Evolutionary conservation across 1,140 invertebrate genomes (phyloP).

Genomic region (Cherax quadricarinatus): DNA sequence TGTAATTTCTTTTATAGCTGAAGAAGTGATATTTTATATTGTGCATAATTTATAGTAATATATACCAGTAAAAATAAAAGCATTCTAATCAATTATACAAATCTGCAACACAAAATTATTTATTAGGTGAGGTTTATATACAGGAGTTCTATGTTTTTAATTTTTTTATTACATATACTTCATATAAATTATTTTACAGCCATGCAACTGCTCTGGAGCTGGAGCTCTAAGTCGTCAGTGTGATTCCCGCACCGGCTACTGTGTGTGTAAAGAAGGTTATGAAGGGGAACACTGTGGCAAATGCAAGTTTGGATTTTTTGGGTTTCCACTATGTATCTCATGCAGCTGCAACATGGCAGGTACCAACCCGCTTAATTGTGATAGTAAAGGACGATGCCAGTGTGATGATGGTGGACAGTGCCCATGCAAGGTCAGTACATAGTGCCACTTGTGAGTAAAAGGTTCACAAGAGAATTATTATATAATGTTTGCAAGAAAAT

Average conservation of each 20-base stretch:
- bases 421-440: constrained; percentile 85
- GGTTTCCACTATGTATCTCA: constrained; percentile 90
- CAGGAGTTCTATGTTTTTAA: no score
- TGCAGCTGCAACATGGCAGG: constrained; percentile 87
- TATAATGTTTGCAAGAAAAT: no score
- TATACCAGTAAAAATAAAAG: no score
- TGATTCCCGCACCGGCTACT: constrained; percentile 86
- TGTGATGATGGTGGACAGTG: constrained; percentile 89
- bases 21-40: no score
- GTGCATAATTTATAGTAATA: no score
- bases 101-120: no score
- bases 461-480: no score
- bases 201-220: constrained; percentile 85
- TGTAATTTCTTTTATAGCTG: no score
- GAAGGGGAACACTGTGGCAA: constrained; percentile 86
- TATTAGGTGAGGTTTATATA: no score
- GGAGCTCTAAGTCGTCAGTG: constrained; percentile 87
- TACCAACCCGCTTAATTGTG: constrained; percentile 80
- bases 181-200: constrained; percentile 75
- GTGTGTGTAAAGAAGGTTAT: constrained; percentile 89
- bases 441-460: no score
- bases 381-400: constrained; percentile 78
- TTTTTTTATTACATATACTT: no score
- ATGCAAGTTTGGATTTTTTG: constrained; percentile 91
- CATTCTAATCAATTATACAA: no score